Conservation (phyloP, 1,140 invertebrate genomes). For the Dinoponera quadriceps region DNA sequence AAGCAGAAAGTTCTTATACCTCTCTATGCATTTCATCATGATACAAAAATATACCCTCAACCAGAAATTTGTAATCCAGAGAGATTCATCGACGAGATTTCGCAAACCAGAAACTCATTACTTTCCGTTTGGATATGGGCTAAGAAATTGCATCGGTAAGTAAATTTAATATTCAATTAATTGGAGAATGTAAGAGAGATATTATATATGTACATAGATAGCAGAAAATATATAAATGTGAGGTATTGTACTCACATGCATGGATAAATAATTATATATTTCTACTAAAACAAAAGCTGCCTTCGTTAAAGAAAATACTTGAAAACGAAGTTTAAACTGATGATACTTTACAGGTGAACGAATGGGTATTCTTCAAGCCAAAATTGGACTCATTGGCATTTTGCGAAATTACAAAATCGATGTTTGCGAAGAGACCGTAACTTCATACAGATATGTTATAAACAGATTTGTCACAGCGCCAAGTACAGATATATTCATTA, state of each 20-base stretch:
- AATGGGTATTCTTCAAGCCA: not conserved
- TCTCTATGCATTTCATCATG: not conserved
- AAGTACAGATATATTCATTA: constrained; percentile 70
- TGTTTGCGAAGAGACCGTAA: constrained; percentile 75
- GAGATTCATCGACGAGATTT: not conserved
- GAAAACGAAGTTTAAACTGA: no score
- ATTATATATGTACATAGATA: no score
- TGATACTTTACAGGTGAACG: not conserved
- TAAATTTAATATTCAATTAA: not conserved
- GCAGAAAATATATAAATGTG: no score
- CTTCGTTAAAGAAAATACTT: not conserved
- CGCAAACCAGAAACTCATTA: not conserved
- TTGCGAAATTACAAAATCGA: not conserved
- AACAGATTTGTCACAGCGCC: constrained; percentile 80
- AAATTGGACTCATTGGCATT: not conserved
- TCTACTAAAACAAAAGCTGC: not conserved
- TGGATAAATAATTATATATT: no score
- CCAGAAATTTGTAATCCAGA: constrained; percentile 76
- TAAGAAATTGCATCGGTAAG: constrained; percentile 6
- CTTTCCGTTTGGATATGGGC: not conserved
- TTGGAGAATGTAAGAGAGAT: no score
- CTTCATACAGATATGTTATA: constrained; percentile 84
- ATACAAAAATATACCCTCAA: constrained; percentile 84
- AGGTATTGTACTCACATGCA: no score
- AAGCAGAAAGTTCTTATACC: not conserved